Percentiles rank a stretch among this genome's conserved stretches.
phyloP scores from a whole-genome alignment of 1,140 invertebrate genomes.

The Calliphora vicina region DNA sequence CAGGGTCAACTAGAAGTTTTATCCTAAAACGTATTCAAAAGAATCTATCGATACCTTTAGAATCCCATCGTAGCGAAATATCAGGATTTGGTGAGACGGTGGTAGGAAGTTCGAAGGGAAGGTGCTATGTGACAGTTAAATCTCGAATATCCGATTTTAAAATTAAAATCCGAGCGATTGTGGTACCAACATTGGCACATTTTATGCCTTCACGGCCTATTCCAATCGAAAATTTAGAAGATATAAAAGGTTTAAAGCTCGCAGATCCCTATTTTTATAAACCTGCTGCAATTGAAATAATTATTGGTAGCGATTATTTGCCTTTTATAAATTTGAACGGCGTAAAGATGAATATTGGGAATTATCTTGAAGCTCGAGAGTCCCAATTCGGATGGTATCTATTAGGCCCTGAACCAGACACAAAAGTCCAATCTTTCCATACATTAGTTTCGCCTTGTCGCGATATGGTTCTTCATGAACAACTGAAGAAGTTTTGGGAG shows the following conservation, averaged over 20 bases:
- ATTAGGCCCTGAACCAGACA: not conserved
- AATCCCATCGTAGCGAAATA: not conserved
- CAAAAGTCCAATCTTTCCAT: not conserved
- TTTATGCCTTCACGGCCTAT: not conserved
- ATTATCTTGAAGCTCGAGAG: not conserved
- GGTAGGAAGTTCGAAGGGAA: not conserved
- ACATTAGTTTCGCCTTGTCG: not conserved
- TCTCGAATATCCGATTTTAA: not conserved
- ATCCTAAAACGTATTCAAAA: not conserved
- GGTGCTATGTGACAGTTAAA: not conserved
- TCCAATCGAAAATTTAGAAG: not conserved
- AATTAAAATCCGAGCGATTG: not conserved
- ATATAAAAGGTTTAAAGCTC: not conserved
- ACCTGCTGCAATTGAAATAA: not conserved
- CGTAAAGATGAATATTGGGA: not conserved
- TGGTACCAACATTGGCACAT: not conserved
- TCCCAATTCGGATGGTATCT: not conserved
- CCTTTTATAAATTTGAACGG: not conserved
- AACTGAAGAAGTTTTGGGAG: conserved; percentile 13
- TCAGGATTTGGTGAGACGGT: not conserved
- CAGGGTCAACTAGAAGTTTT: conserved; percentile 16
- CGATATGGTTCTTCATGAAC: conserved; percentile 1
- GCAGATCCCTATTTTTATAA: conserved; percentile 17
- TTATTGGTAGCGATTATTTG: conserved; percentile 22
- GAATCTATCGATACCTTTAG: not conserved